These are phyloP conservation scores for Halcyon smyrnensis DNA, from an alignment of 2,797 vertebrate species.

Conservation along the genomic window DNA sequence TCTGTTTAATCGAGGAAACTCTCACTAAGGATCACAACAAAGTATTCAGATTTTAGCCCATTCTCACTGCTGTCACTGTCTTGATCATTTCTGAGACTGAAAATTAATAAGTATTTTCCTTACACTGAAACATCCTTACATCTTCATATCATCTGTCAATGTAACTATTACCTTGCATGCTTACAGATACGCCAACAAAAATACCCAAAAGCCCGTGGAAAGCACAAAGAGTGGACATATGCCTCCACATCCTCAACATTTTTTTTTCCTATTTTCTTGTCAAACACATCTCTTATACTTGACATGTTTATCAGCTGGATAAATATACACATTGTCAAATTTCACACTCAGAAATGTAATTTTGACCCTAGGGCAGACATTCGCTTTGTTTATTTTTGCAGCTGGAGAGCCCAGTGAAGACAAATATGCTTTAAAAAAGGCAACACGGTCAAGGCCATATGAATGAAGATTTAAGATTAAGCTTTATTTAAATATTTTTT, in stretches of 20 bases:
- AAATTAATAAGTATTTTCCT: not conserved
- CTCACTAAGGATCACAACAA: not conserved
- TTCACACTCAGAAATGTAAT: not conserved
- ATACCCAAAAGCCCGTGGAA: not conserved
- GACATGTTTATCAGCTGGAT: slow-evolving; percentile 9
- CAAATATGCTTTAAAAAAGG: not conserved
- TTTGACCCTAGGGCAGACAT: not conserved
- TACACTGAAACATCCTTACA: not conserved
- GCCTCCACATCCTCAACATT: not conserved
- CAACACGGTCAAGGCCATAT: not conserved
- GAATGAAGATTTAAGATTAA: not conserved
- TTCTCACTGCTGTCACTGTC: not conserved
- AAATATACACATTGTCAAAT: not conserved
- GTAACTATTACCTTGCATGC: not conserved
- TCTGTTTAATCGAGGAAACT: not conserved
- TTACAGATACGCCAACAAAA: not conserved
- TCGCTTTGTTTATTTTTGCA: slow-evolving; percentile 37
- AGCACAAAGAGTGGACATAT: not conserved
- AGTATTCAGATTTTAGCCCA: not conserved
- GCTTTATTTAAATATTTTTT: not conserved
- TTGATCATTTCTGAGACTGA: not conserved
- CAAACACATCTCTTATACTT: not conserved
- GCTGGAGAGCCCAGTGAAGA: not conserved
- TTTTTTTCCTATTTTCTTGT: not conserved
- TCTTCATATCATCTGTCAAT: not conserved